Evolutionary conservation across 2,797 vertebrate species (phyloP).

Genomic region (Cetoscarus ocellatus): DNA sequence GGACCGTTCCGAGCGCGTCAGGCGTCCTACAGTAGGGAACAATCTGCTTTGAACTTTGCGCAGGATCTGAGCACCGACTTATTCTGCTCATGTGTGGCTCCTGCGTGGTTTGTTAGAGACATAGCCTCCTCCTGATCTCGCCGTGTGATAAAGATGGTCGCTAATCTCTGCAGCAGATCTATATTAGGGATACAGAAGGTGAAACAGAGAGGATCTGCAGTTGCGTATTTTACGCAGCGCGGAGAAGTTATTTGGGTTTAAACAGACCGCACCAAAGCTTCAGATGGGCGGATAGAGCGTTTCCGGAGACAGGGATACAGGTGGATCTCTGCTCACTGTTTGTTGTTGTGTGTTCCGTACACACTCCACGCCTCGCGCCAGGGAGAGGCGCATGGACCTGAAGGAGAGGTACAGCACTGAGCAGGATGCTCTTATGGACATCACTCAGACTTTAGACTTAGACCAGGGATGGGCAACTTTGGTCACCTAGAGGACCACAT

Average conservation of each 20-base stretch:
- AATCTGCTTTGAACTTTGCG: slow-evolving; percentile 80
- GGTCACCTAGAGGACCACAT: too few species aligned
- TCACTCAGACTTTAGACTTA: slow-evolving; percentile 22
- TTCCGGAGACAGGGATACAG: slow-evolving; percentile 67
- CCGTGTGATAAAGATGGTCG: slow-evolving; percentile 30
- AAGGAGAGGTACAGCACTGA: slow-evolving; percentile 24
- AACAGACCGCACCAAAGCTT: slow-evolving; percentile 46
- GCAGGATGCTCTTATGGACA: slow-evolving; percentile 11
- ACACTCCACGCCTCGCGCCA: slow-evolving; percentile 54
- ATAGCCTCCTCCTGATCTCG: slow-evolving; percentile 20
- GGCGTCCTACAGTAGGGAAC: slow-evolving; percentile 50
- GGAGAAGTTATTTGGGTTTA: slow-evolving; percentile 76
- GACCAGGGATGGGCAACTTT: too few species aligned
- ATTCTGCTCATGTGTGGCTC: slow-evolving; percentile 36
- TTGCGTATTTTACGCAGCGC: slow-evolving; percentile 71
- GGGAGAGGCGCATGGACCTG: slow-evolving; percentile 35
- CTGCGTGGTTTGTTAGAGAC: slow-evolving; percentile 13
- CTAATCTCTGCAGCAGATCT: slow-evolving; percentile 64
- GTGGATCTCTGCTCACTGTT: slow-evolving; percentile 60
- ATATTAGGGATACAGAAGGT: slow-evolving; percentile 62
- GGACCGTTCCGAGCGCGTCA: slow-evolving; percentile 69
- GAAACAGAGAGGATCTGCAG: slow-evolving; percentile 76
- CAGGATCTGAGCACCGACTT: slow-evolving; percentile 67
- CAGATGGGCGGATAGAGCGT: slow-evolving; percentile 41
- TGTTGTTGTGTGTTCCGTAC: slow-evolving; percentile 26